Conservation (phyloP, 2,113 vertebrate genomes). For the Pollimyrus isidori region DNA sequence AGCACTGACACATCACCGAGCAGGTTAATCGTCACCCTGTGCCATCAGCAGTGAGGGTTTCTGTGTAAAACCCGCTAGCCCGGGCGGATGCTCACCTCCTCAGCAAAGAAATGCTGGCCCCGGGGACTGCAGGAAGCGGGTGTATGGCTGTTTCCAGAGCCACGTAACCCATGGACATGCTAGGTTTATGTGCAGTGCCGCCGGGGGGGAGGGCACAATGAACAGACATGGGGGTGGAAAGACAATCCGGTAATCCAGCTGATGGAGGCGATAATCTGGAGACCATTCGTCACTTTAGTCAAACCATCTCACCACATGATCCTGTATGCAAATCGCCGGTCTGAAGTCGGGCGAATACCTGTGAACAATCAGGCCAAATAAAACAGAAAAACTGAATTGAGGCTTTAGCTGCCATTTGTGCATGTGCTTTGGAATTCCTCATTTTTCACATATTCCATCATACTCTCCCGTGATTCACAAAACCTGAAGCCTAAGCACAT, state of each 20-base stretch:
- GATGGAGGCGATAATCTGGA: not conserved
- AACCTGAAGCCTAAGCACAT: not conserved
- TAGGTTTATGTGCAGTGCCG: too few species aligned
- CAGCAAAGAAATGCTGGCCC: not conserved
- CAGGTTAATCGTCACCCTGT: conserved; percentile 2
- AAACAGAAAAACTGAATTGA: not conserved
- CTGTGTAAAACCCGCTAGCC: not conserved
- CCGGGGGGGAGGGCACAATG: not conserved
- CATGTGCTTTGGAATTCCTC: not conserved
- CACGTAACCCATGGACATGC: not conserved
- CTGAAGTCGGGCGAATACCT: not conserved
- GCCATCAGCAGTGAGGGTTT: conserved; percentile 1
- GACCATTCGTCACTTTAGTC: not conserved
- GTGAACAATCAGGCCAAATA: not conserved
- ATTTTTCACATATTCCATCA: not conserved
- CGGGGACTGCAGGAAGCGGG: not conserved
- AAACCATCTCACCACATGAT: not conserved
- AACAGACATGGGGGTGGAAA: not conserved
- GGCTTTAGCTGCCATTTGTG: not conserved
- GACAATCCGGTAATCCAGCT: not conserved
- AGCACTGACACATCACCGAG: not conserved
- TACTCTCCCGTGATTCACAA: not conserved
- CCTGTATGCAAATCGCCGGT: not conserved
- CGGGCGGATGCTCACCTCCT: not conserved
- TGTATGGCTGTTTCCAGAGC: conserved; percentile 21